phyloP scores from a whole-genome alignment of 2,888 invertebrate species.

The Lordiphosa andalusiaca region DNA sequence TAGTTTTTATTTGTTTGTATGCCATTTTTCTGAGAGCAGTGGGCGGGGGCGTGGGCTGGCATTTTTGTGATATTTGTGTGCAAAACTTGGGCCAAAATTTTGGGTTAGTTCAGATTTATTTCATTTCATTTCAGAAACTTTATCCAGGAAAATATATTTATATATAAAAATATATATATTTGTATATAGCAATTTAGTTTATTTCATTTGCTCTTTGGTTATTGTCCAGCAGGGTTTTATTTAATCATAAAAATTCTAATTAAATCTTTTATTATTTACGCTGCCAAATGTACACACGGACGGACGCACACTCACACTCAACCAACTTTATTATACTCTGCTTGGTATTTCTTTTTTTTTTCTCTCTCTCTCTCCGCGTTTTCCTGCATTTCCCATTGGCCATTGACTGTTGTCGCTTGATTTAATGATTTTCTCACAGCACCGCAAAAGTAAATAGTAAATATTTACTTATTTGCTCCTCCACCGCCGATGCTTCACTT shows the following conservation, averaged over 20 bases:
- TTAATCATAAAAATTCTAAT: constrained; percentile 63
- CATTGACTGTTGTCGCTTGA: constrained; percentile 19
- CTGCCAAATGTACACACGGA: constrained; percentile 1
- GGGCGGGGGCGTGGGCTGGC: too few species aligned
- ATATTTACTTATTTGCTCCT: constrained; percentile 56
- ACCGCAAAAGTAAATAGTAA: constrained; percentile 52
- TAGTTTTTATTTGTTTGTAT: constrained; percentile 55
- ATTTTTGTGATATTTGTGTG: constrained; percentile 13
- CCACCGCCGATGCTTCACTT: constrained; percentile 21
- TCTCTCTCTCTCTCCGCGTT: too few species aligned
- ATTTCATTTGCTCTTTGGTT: constrained; percentile 23
- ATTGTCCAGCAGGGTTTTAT: constrained; percentile 45
- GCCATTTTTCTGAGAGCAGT: too few species aligned
- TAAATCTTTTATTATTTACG: constrained; percentile 43
- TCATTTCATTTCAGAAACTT: constrained; percentile 1
- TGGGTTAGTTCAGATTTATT: too few species aligned
- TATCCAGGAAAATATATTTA: too few species aligned
- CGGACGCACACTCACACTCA: too few species aligned
- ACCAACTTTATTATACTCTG: too few species aligned
- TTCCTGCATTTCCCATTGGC: too few species aligned
- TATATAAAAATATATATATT: too few species aligned
- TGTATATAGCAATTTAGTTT: constrained; percentile 43
- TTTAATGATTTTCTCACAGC: constrained; percentile 63
- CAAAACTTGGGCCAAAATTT: too few species aligned
- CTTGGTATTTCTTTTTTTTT: constrained; percentile 1